phyloP scores from a whole-genome alignment of 2,113 vertebrate genomes.

The Polypterus bichir region DNA sequence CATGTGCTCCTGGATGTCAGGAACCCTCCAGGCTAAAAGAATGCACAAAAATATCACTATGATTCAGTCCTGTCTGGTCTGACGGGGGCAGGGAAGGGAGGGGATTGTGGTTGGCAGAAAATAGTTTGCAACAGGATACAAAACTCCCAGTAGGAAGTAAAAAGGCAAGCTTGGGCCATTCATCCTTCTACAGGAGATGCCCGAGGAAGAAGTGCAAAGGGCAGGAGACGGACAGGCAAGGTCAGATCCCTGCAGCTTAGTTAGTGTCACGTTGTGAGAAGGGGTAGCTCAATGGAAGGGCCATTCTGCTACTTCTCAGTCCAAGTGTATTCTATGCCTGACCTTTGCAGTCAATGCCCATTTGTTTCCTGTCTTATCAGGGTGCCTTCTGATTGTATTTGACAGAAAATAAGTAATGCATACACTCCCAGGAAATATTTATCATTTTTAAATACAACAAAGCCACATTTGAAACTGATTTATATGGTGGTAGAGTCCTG shows the following conservation, averaged over 20 bases:
- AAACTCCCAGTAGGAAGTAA: constrained; percentile 34
- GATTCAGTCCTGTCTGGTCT: constrained; percentile 26
- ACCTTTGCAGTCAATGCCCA: constrained; percentile 62
- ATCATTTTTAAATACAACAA: too few species aligned
- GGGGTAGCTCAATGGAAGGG: constrained; percentile 23
- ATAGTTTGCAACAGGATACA: constrained; percentile 22
- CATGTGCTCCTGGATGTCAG: too few species aligned
- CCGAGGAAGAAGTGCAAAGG: constrained; percentile 58
- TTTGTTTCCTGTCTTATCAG: constrained; percentile 40
- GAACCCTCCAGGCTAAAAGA: constrained; percentile 13
- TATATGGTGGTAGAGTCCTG: too few species aligned
- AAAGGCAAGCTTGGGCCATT: constrained; percentile 38
- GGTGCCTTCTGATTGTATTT: constrained; percentile 27
- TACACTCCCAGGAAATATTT: too few species aligned
- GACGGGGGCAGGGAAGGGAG: constrained; percentile 1
- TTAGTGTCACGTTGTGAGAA: constrained; percentile 27
- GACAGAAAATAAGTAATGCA: constrained; percentile 3
- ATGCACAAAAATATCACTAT: constrained; percentile 25
- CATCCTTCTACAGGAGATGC: constrained; percentile 53
- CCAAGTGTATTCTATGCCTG: constrained; percentile 49
- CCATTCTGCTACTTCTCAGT: constrained; percentile 50
- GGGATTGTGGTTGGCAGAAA: constrained; percentile 27
- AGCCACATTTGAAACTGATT: too few species aligned
- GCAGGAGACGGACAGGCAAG: constrained; percentile 65
- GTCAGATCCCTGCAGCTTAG: constrained; percentile 49